phyloP scores from a whole-genome alignment of 1,140 invertebrate genomes.

The Batillaria attramentaria region DNA sequence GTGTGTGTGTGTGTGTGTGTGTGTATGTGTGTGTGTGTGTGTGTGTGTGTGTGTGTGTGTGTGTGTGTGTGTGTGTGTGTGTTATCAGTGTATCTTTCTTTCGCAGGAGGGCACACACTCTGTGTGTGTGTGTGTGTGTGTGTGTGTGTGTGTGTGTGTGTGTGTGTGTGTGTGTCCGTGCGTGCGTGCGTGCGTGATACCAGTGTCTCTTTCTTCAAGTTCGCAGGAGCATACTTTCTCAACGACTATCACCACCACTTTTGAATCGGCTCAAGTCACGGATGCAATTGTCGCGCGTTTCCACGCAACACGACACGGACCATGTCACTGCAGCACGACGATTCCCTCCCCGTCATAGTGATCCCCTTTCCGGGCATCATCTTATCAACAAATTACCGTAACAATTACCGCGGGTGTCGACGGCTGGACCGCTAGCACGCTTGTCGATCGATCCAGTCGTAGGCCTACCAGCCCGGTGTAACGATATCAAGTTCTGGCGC shows the following conservation, averaged over 20 bases:
- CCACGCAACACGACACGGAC: no score
- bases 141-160: background rate
- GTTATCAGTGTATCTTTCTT: background rate
- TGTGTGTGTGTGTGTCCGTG: background rate
- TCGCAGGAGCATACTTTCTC: no score
- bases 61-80: background rate
- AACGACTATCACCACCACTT: no score
- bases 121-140: background rate
- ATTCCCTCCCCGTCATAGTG: no score
- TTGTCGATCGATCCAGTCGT: background rate
- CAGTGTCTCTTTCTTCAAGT: background rate
- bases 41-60: conserved; percentile 12
- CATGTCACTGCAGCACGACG: no score
- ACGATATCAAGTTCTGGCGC: background rate
- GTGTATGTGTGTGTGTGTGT: background rate
- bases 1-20: background rate
- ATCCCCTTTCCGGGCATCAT: no score
- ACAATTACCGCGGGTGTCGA: no score
- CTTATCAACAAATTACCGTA: no score
- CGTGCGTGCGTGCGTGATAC: background rate
- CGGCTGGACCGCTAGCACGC: no score
- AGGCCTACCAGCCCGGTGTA: background rate
- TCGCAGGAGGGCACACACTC: background rate
- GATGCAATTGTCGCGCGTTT: no score
- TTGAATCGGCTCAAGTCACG: no score